phyloP scores from a whole-genome alignment of 2,888 invertebrate genomes.

The Euzophera pinguis region DNA sequence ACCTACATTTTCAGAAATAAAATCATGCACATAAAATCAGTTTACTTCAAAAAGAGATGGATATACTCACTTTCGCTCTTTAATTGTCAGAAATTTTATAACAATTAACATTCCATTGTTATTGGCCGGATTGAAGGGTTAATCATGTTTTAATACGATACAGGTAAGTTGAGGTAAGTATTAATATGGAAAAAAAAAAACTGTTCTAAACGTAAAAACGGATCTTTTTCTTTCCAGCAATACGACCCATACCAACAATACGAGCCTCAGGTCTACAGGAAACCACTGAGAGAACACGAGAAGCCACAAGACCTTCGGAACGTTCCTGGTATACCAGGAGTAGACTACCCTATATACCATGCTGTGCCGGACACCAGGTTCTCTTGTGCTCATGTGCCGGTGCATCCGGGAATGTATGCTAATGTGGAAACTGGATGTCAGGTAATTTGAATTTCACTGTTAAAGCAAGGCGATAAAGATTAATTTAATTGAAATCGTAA shows the following conservation, averaged over 20 bases:
- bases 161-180: no score
- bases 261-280: constrained; percentile 53
- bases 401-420: constrained; percentile 93
- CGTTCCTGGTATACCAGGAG: constrained; percentile 88
- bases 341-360: constrained; percentile 90
- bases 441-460: constrained; percentile 60
- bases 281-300: constrained; percentile 78
- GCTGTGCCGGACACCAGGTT: constrained; percentile 88
- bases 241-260: constrained; percentile 46
- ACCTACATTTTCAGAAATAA: no score
- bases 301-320: constrained; percentile 88
- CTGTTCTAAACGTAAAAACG: background rate
- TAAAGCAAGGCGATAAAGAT: no score
- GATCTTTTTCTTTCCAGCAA: background rate
- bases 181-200: no score
- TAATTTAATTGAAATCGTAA: no score
- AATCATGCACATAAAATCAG: no score
- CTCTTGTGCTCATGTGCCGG: constrained; percentile 88
- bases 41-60: no score
- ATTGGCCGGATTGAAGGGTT: no score
- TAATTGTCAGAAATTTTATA: no score
- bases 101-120: no score
- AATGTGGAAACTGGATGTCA: constrained; percentile 93
- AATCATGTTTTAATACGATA: no score
- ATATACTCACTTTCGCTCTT: no score